phyloP scores from a whole-genome alignment of 2,113 vertebrate genomes.

The Pipra filicauda region DNA sequence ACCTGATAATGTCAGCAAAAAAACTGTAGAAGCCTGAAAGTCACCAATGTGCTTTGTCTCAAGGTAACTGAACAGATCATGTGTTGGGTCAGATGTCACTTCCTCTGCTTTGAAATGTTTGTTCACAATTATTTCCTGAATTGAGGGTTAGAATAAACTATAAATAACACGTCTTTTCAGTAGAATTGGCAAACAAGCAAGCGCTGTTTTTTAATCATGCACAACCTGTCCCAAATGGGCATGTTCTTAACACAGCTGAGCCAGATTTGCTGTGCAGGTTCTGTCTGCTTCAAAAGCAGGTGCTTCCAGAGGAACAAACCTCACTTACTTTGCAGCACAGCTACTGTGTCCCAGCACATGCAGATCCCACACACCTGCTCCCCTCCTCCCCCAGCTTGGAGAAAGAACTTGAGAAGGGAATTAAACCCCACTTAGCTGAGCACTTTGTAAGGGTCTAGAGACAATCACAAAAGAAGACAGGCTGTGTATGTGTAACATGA shows the following conservation, averaged over 20 bases:
- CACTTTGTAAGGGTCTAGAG: neutral
- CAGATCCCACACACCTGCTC: neutral
- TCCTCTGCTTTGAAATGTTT: slow-evolving; percentile 20
- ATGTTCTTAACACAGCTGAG: neutral
- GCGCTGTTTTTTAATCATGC: neutral
- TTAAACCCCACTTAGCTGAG: neutral
- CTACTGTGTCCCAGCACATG: neutral
- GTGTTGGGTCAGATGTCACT: neutral
- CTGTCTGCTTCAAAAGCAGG: neutral
- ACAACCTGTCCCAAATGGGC: neutral
- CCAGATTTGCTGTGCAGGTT: neutral
- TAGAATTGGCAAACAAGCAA: neutral
- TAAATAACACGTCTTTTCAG: neutral
- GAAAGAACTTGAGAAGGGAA: neutral
- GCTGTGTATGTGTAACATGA: neutral
- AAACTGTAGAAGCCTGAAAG: neutral
- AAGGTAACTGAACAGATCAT: neutral
- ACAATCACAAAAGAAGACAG: neutral
- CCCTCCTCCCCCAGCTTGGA: neutral
- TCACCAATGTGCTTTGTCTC: neutral
- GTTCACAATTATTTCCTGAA: slow-evolving; percentile 19
- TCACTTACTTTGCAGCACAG: neutral
- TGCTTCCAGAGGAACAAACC: neutral
- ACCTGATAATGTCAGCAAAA: neutral
- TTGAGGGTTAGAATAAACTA: neutral